Conservation (phyloP, 2,888 invertebrate genomes). For the Tenthredo mesomela region DNA sequence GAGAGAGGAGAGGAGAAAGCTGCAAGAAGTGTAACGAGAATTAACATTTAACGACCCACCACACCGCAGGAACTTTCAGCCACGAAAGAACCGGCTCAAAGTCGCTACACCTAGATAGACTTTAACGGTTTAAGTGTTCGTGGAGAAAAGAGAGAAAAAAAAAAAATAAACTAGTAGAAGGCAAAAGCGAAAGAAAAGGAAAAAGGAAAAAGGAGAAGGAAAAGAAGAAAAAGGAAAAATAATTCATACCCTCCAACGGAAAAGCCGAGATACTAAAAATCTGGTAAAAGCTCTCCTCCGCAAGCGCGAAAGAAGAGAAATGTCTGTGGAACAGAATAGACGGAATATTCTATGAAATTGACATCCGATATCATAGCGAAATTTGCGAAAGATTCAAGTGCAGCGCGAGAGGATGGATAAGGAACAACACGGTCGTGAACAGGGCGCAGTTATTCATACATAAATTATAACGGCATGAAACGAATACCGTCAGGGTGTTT, state of each 20-base stretch:
- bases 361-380: not conserved
- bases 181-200: not conserved
- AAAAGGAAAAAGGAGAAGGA: not conserved
- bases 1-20: slow-evolving; percentile 41
- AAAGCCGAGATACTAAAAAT: not conserved
- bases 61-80: slow-evolving; percentile 5
- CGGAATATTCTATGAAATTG: not conserved
- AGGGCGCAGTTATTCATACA: slow-evolving; percentile 71
- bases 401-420: not conserved
- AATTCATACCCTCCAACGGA: slow-evolving; percentile 2
- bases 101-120: slow-evolving; percentile 16
- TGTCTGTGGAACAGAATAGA: not conserved
- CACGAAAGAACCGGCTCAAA: slow-evolving; percentile 35
- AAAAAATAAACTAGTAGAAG: not conserved
- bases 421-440: slow-evolving; percentile 58
- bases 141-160: not conserved
- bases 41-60: slow-evolving; percentile 61
- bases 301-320: not conserved
- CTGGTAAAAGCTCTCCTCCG: not conserved
- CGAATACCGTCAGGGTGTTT: slow-evolving; percentile 72
- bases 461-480: slow-evolving; percentile 71
- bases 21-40: slow-evolving; percentile 60
- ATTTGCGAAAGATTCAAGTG: not conserved
- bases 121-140: slow-evolving; percentile 11
- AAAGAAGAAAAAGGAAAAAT: not conserved